These are phyloP conservation scores for Drosophila subpulchrella DNA, from an alignment of 1,140 invertebrate genomes.

Conservation along the genomic window DNA sequence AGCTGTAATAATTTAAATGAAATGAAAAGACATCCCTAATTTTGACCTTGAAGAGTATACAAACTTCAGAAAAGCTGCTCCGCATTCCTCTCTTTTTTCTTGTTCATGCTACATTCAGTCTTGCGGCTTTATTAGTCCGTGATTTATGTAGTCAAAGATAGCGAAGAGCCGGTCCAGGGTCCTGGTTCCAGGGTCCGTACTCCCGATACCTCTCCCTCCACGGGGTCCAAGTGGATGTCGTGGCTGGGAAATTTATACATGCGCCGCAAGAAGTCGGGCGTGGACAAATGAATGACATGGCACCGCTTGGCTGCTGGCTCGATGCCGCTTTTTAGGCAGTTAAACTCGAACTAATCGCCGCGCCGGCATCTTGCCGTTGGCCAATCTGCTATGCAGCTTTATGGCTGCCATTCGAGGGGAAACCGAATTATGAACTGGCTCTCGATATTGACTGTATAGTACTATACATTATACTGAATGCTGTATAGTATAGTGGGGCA, in stretches of 20 bases:
- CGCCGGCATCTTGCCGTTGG: constrained; percentile 56
- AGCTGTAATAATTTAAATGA: not conserved
- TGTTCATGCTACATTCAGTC: constrained; percentile 60
- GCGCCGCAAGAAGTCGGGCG: constrained; percentile 74
- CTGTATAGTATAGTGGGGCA: constrained; percentile 3
- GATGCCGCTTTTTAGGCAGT: constrained; percentile 62
- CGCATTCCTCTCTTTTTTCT: constrained; percentile 24
- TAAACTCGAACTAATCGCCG: constrained; percentile 78
- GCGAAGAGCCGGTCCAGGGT: constrained; percentile 57
- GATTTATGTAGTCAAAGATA: constrained; percentile 83
- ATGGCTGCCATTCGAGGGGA: constrained; percentile 65
- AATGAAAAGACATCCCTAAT: not conserved
- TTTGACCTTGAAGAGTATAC: constrained; percentile 3
- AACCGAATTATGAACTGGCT: constrained; percentile 75
- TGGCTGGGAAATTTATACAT: constrained; percentile 75
- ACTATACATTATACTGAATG: constrained; percentile 3
- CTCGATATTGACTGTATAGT: constrained; percentile 55
- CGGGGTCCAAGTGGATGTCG: constrained; percentile 53
- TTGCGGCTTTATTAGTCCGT: constrained; percentile 82
- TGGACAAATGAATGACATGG: constrained; percentile 82
- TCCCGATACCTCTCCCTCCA: constrained; percentile 4
- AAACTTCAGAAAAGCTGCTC: not conserved
- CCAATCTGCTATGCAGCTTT: constrained; percentile 77
- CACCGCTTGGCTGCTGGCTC: constrained; percentile 49
- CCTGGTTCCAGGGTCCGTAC: constrained; percentile 12